phyloP scores from a whole-genome alignment of 2,888 invertebrate genomes.

The Incurvaria masculella region DNA sequence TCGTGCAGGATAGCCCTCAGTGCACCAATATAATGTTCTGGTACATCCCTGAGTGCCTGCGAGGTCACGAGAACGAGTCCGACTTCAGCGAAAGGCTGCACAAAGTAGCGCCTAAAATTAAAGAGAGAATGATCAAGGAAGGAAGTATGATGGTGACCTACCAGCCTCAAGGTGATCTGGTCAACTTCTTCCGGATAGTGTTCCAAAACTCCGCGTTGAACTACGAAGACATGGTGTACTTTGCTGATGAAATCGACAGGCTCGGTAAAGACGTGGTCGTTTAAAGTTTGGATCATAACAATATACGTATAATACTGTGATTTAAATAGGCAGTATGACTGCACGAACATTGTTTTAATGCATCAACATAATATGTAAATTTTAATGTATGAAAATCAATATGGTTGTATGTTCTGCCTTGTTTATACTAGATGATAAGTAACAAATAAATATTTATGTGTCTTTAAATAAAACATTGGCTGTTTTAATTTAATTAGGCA shows the following conservation, averaged over 20 bases:
- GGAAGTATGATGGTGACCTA: constrained; percentile 97
- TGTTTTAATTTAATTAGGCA: too few relatives aligned
- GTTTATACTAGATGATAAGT: too few relatives aligned
- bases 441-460: too few relatives aligned
- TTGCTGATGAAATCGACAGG: constrained; percentile 83
- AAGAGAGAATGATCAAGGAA: constrained; percentile 92
- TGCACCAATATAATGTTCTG: constrained; percentile 96
- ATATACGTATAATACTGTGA: too few relatives aligned
- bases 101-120: constrained; percentile 87
- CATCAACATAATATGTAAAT: too few relatives aligned
- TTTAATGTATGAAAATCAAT: too few relatives aligned
- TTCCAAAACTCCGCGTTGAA: constrained; percentile 87
- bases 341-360: too few relatives aligned
- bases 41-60: constrained; percentile 82
- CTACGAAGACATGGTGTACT: constrained; percentile 79
- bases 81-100: constrained; percentile 66
- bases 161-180: constrained; percentile 79
- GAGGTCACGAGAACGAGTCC: constrained; percentile 47
- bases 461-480: too few relatives aligned
- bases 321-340: too few relatives aligned
- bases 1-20: constrained; percentile 78
- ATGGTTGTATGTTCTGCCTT: too few relatives aligned
- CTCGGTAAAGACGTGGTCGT: constrained; percentile 63
- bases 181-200: constrained; percentile 95
- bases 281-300: background rate